Evolutionary conservation across 2,797 vertebrate species (phyloP).

Genomic region (Pangasius macronema): DNA sequence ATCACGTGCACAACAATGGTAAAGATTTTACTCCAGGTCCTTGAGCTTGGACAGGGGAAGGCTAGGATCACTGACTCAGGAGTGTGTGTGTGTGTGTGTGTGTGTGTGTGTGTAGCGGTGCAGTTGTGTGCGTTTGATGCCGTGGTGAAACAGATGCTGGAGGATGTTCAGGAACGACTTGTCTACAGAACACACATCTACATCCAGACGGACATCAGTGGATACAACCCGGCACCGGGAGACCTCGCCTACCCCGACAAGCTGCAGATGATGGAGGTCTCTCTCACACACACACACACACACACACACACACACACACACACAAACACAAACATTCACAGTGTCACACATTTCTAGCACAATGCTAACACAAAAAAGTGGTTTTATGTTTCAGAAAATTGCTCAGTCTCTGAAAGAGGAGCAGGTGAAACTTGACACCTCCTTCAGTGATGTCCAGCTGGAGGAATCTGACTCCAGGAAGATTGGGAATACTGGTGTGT

Average conservation of each 20-base stretch:
- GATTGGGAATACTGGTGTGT: constrained; percentile 79
- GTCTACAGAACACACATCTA: constrained; percentile 98
- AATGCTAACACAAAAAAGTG: neutral
- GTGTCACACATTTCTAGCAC: no score
- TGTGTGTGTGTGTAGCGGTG: constrained; percentile 68
- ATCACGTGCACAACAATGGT: constrained; percentile 95
- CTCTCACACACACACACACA: neutral
- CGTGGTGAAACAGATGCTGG: constrained; percentile 95
- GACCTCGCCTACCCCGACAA: constrained; percentile 98
- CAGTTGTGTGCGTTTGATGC: constrained; percentile 92
- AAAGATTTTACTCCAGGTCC: neutral
- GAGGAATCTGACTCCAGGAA: constrained; percentile 81
- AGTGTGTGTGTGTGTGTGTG: constrained; percentile 2
- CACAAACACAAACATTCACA: neutral
- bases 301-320: neutral
- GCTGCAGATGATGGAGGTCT: constrained; percentile 97
- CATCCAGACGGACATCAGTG: constrained; percentile 93
- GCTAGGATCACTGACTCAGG: neutral
- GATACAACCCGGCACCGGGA: constrained; percentile 93
- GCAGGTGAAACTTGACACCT: constrained; percentile 82
- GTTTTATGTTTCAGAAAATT: constrained; percentile 81
- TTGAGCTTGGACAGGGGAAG: neutral
- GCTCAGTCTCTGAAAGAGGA: constrained; percentile 97
- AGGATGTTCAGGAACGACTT: constrained; percentile 95
- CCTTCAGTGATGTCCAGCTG: constrained; percentile 87